A percentile compares a stretch with the other conserved stretches of the same genome.
These are phyloP conservation scores for Misgurnus mizolepis DNA, from an alignment of 2,113 vertebrate species.

Conservation along the genomic window DNA sequence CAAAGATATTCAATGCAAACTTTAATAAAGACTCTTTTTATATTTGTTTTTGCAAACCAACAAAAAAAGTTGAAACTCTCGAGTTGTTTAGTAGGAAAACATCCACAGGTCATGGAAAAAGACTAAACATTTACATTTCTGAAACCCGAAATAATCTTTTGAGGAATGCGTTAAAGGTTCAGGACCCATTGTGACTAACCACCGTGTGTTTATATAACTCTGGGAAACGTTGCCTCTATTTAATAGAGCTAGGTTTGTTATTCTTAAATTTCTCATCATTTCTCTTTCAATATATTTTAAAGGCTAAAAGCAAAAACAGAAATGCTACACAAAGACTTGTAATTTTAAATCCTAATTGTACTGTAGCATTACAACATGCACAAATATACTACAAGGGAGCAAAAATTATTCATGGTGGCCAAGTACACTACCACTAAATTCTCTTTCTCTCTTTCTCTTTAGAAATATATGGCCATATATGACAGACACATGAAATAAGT, in stretches of 20 bases:
- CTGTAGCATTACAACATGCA: no score
- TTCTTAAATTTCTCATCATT: constrained; percentile 55
- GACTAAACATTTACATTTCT: background rate
- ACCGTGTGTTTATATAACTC: constrained; percentile 26
- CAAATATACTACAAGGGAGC: no score
- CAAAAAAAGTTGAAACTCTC: background rate
- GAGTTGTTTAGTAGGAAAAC: background rate
- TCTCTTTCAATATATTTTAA: background rate
- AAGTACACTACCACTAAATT: constrained; percentile 61
- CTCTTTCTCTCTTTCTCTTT: constrained; percentile 52
- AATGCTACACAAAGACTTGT: constrained; percentile 13
- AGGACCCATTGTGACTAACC: background rate
- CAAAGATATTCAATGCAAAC: background rate
- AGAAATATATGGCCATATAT: constrained; percentile 53
- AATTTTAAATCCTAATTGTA: no score
- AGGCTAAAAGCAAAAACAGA: constrained; percentile 32
- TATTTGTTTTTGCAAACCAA: background rate
- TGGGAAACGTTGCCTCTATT: constrained; percentile 27
- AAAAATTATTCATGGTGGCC: constrained; percentile 18
- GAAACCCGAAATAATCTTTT: constrained; percentile 17
- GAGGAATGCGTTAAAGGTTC: constrained; percentile 3
- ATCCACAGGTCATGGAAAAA: background rate
- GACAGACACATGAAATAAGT: constrained; percentile 63
- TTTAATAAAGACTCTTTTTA: background rate
- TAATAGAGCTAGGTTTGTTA: background rate